phyloP scores from a whole-genome alignment of 2,797 vertebrate genomes.

The Chiroxiphia lanceolata region DNA sequence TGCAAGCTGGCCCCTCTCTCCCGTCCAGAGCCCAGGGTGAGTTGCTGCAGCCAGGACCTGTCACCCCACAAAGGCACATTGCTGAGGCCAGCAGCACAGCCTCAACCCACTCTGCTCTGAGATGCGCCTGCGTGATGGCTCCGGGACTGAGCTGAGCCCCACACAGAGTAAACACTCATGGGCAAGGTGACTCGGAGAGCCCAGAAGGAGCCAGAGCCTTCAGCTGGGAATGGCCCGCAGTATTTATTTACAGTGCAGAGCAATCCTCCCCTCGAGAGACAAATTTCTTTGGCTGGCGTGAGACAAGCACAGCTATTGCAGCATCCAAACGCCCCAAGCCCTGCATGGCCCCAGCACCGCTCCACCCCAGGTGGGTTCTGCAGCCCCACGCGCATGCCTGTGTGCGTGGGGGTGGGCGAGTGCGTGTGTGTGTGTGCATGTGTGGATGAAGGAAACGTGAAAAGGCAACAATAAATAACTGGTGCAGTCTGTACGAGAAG shows the following conservation, averaged over 20 bases:
- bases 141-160: neutral
- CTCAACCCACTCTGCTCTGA: neutral
- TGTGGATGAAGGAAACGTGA: conserved; percentile 84
- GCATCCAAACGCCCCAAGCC: conserved; percentile 36
- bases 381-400: conserved; percentile 58
- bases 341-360: conserved; percentile 62
- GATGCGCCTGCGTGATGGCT: neutral
- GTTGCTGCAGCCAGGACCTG: neutral
- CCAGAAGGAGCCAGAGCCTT: conserved; percentile 37
- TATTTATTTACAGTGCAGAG: conserved; percentile 51
- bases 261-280: conserved; percentile 72
- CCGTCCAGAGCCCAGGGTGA: neutral
- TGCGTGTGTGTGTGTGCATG: conserved; percentile 63
- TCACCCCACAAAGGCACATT: conserved; percentile 66
- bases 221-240: conserved; percentile 34
- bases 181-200: conserved; percentile 54
- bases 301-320: conserved; percentile 74
- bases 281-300: conserved; percentile 91
- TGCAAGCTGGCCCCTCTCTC: neutral
- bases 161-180: conserved; percentile 36
- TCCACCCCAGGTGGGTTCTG: conserved; percentile 65
- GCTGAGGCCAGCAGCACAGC: conserved; percentile 59
- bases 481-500: conserved; percentile 76
- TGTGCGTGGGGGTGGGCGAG: conserved; percentile 33
- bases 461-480: conserved; percentile 98